phyloP scores from a whole-genome alignment of 2,888 invertebrate species.

The Acanthosepion esculentum region DNA sequence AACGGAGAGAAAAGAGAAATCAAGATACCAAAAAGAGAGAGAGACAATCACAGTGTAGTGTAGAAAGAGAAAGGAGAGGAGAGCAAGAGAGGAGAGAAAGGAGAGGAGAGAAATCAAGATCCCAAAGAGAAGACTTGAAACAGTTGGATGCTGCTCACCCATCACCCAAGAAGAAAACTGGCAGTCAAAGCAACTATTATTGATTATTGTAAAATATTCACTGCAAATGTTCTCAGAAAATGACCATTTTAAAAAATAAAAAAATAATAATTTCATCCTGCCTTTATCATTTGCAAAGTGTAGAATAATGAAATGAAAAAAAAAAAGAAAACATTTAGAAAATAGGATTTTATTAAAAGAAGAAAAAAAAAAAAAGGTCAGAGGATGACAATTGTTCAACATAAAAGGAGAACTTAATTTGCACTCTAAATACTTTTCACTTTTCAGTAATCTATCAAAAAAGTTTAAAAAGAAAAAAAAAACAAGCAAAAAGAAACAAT shows the following conservation, averaged over 20 bases:
- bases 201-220: constrained; percentile 46
- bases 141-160: constrained; percentile 17
- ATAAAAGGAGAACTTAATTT: neutral
- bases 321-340: neutral
- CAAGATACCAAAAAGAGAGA: neutral
- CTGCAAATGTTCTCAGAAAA: constrained; percentile 42
- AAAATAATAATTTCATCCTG: neutral
- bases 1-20: too few species aligned
- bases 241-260: constrained; percentile 5
- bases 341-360: neutral
- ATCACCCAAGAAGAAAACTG: neutral
- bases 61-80: neutral
- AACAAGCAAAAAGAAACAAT: neutral
- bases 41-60: neutral
- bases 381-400: neutral
- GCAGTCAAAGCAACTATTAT: constrained; percentile 45
- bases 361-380: too few species aligned
- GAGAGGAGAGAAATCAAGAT: neutral
- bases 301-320: neutral
- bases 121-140: neutral
- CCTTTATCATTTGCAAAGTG: neutral
- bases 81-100: neutral
- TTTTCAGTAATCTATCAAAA: too few species aligned
- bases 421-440: neutral
- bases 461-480: neutral